Evolutionary conservation across 2,888 invertebrate species (phyloP).

Genomic region (Macrophya annulata): DNA sequence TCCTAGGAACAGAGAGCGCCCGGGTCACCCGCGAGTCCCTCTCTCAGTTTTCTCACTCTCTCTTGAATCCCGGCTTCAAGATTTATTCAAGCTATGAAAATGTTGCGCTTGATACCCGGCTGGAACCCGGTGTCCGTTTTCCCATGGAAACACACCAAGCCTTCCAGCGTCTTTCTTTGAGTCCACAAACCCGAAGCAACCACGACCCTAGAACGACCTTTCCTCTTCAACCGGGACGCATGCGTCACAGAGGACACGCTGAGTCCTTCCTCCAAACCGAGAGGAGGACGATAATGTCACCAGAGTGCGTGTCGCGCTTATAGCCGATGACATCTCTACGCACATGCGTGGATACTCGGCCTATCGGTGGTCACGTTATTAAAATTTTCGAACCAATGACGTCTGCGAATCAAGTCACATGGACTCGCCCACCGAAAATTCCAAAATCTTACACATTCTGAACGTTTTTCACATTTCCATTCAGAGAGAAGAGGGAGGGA

Average conservation of each 20-base stretch:
- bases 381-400: conserved; percentile 77
- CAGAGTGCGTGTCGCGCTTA: conserved; percentile 66
- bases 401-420: conserved; percentile 61
- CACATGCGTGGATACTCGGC: conserved; percentile 78
- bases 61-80: conserved; percentile 68
- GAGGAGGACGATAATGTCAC: conserved; percentile 65
- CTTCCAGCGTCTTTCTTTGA: conserved; percentile 42
- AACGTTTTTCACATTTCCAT: no score
- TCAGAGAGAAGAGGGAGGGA: no score
- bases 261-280: conserved; percentile 39
- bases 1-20: conserved; percentile 66
- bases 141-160: conserved; percentile 58
- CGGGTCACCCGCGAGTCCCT: conserved; percentile 62
- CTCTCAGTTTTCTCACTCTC: conserved; percentile 59
- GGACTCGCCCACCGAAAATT: conserved; percentile 16
- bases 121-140: conserved; percentile 70
- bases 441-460: no score
- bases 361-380: conserved; percentile 76
- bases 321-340: conserved; percentile 73
- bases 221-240: conserved; percentile 39
- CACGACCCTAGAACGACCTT: conserved; percentile 45
- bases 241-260: conserved; percentile 61
- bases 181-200: conserved; percentile 5
- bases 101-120: conserved; percentile 11
- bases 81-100: conserved; percentile 55